Conservation (phyloP, 2,113 vertebrate genomes). For the Excalfactoria chinensis region DNA sequence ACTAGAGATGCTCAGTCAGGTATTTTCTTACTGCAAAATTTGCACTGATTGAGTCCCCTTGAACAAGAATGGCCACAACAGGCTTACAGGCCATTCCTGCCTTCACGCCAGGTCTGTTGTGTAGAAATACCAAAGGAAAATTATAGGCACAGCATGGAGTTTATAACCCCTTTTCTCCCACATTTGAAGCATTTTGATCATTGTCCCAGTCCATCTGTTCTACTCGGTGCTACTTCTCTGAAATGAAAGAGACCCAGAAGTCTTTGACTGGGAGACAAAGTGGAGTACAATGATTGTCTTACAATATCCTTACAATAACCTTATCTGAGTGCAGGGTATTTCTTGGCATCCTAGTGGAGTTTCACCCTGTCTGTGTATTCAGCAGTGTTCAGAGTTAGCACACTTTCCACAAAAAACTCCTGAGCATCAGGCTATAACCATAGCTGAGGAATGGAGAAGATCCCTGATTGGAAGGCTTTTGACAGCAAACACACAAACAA, state of each 20-base stretch:
- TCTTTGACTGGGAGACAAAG: not conserved
- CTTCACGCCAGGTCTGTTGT: not conserved
- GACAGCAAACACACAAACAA: not conserved
- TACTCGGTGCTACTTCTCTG: not conserved
- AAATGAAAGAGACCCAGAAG: not conserved
- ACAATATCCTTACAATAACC: not conserved
- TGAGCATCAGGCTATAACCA: not conserved
- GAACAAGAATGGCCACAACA: not conserved
- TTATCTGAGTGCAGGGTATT: not conserved
- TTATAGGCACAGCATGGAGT: not conserved
- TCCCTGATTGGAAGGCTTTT: not conserved
- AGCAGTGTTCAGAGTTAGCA: not conserved
- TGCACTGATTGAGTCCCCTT: not conserved
- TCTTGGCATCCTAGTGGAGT: not conserved
- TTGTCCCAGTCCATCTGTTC: not conserved
- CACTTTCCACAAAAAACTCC: not conserved
- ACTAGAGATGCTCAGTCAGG: not conserved
- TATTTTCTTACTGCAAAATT: not conserved
- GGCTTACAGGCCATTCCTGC: not conserved
- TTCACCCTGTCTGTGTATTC: not conserved
- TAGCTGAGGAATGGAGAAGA: not conserved
- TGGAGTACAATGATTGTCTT: not conserved
- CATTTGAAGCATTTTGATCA: not conserved
- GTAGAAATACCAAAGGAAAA: not conserved
- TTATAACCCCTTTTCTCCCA: fast-evolving